Conservation (phyloP, 2,888 invertebrate species). For the Cynaeus angustus region DNA sequence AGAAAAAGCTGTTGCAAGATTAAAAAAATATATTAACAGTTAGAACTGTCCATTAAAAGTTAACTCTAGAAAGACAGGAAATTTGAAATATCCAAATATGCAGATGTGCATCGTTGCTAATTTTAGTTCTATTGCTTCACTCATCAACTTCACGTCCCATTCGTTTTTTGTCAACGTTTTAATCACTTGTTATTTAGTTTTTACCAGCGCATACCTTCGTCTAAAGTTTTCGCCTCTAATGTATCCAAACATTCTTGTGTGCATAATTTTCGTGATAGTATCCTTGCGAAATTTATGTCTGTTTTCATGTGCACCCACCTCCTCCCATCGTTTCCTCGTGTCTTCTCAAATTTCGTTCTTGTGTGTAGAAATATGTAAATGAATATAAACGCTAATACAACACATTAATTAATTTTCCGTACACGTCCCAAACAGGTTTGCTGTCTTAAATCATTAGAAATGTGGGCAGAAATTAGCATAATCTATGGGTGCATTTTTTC, state of each 20-base stretch:
- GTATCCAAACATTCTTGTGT: neutral
- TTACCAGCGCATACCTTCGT: neutral
- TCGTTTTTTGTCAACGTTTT: no score
- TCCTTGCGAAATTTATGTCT: conserved; percentile 6
- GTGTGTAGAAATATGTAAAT: conserved; percentile 44
- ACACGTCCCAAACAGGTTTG: conserved; percentile 47
- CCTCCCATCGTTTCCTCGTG: neutral
- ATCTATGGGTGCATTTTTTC: conserved; percentile 34
- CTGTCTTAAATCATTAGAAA: conserved; percentile 45
- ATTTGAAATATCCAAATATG: no score
- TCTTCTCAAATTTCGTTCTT: conserved; percentile 35
- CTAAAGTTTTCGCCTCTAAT: neutral
- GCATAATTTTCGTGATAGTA: neutral
- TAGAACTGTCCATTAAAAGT: no score
- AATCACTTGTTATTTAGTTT: no score
- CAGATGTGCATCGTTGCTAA: no score
- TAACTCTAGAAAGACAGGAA: no score
- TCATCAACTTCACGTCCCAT: no score
- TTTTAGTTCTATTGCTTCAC: no score
- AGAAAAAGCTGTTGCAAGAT: no score
- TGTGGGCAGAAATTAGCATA: conserved; percentile 49
- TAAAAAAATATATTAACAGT: no score
- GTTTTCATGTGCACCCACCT: neutral
- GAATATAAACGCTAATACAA: conserved; percentile 39
- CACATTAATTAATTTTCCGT: conserved; percentile 48